A percentile compares a stretch with the other conserved stretches of the same genome.
These are phyloP conservation scores for Acanthurus lineatus DNA, from an alignment of 2,797 vertebrate species.

Conservation along the genomic window DNA sequence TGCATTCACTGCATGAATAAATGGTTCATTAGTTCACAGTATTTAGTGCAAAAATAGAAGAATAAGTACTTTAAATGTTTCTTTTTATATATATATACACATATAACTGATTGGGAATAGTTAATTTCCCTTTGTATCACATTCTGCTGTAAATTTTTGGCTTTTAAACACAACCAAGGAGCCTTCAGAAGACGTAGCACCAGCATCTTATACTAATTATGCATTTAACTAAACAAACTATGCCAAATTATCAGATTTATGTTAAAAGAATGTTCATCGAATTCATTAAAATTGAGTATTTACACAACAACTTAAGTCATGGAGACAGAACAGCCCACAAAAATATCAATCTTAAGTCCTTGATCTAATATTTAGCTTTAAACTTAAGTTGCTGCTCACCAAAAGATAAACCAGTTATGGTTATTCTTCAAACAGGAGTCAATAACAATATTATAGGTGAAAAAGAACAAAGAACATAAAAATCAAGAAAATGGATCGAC, in stretches of 20 bases:
- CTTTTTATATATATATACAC: slow-evolving; percentile 2
- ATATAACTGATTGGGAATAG: slow-evolving; percentile 30
- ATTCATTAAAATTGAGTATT: background rate
- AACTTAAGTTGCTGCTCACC: slow-evolving; percentile 17
- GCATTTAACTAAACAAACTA: slow-evolving; percentile 18
- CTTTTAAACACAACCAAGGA: slow-evolving; percentile 58
- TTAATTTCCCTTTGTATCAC: slow-evolving; percentile 47
- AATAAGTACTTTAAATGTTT: slow-evolving; percentile 48
- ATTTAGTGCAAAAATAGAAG: slow-evolving; percentile 75
- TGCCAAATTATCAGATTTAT: slow-evolving; percentile 4
- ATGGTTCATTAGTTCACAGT: slow-evolving; percentile 60
- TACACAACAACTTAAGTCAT: slow-evolving; percentile 15
- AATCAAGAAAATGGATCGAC: slow-evolving; percentile 13
- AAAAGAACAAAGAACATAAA: background rate
- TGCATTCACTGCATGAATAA: slow-evolving; percentile 59
- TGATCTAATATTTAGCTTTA: background rate
- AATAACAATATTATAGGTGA: slow-evolving; percentile 40
- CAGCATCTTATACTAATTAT: slow-evolving; percentile 42
- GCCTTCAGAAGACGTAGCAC: slow-evolving; percentile 34
- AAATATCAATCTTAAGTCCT: slow-evolving; percentile 32
- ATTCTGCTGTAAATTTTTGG: slow-evolving; percentile 54
- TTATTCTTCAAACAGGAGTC: slow-evolving; percentile 49
- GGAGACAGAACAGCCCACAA: slow-evolving; percentile 28
- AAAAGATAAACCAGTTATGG: slow-evolving; percentile 27
- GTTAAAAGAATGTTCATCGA: background rate